These are phyloP conservation scores for Leptocoma aspasia DNA, from an alignment of 2,113 vertebrate genomes.

Conservation along the genomic window DNA sequence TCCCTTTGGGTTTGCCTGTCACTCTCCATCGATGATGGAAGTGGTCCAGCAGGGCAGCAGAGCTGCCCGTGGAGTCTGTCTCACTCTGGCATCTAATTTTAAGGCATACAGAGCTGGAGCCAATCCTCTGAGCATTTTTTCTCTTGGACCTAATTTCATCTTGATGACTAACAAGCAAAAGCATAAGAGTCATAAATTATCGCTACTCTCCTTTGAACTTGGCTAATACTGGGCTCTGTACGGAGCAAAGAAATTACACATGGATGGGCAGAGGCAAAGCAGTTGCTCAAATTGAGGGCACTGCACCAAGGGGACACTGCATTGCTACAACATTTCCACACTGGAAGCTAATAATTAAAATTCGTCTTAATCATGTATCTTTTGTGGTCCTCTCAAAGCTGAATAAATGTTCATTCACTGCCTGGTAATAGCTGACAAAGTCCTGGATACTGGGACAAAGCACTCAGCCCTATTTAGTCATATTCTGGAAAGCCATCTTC, in stretches of 20 bases:
- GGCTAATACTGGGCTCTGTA: neutral
- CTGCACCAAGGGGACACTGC: neutral
- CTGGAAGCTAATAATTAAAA: neutral
- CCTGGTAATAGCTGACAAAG: neutral
- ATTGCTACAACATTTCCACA: neutral
- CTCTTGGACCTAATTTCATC: neutral
- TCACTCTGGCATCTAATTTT: neutral
- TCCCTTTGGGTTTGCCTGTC: neutral
- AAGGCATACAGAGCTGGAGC: fast-evolving
- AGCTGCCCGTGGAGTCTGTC: neutral
- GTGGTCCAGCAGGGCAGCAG: neutral
- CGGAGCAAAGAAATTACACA: neutral
- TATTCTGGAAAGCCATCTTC: neutral
- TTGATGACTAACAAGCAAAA: conserved; percentile 8
- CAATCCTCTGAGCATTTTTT: neutral
- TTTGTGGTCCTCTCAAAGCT: neutral
- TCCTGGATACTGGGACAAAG: neutral
- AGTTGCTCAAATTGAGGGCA: conserved; percentile 4
- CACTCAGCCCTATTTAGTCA: neutral
- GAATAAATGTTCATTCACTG: conserved; percentile 14
- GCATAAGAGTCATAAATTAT: neutral
- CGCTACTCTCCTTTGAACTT: neutral
- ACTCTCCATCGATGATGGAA: neutral
- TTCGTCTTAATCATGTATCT: neutral
- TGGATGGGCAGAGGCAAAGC: neutral